Conservation (phyloP, 2,797 vertebrate species). For the Zenarchopterus dispar region DNA sequence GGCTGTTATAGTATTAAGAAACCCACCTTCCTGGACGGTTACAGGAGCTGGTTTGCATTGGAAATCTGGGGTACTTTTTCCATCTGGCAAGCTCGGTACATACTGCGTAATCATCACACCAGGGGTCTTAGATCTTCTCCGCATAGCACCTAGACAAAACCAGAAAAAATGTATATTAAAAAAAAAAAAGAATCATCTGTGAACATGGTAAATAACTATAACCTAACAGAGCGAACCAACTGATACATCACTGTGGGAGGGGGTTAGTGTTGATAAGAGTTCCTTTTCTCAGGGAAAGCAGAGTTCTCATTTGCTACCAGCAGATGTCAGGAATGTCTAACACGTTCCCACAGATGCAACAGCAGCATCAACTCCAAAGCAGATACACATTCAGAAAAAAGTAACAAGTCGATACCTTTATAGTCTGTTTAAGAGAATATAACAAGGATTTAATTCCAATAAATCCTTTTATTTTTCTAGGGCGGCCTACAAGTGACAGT, state of each 20-base stretch:
- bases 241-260: too few relatives aligned
- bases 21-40: slow-evolving; percentile 84
- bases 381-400: neutral
- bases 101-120: slow-evolving; percentile 85
- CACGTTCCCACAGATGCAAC: slow-evolving; percentile 4
- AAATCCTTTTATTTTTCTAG: neutral
- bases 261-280: neutral
- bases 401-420: neutral
- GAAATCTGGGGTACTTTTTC: slow-evolving; percentile 86
- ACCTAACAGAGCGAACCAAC: too few relatives aligned
- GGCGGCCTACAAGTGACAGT: too few relatives aligned
- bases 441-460: neutral
- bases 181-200: too few relatives aligned
- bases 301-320: slow-evolving; percentile 44
- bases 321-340: slow-evolving; percentile 67
- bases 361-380: neutral
- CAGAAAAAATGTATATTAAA: neutral
- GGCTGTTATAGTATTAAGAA: neutral
- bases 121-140: slow-evolving; percentile 80
- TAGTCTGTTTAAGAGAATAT: neutral
- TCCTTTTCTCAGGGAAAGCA: neutral
- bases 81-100: slow-evolving; percentile 80
- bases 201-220: too few relatives aligned
- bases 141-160: slow-evolving; percentile 57
- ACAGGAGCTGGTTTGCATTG: slow-evolving; percentile 78